Conservation (phyloP, 2,113 vertebrate species). For the Pipa parva region DNA sequence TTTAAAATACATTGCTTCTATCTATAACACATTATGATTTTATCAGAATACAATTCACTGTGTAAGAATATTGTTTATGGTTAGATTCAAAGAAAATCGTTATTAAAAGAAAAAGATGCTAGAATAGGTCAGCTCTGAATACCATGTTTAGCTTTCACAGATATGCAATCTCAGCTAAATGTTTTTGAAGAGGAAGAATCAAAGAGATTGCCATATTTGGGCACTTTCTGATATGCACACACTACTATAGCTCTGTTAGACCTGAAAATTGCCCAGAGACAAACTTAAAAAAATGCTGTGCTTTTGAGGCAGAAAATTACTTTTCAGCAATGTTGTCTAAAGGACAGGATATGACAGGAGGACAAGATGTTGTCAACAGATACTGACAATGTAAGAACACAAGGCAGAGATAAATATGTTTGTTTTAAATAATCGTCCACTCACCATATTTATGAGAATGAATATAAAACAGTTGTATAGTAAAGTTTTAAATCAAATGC, state of each 20-base stretch:
- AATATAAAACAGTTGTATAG: background rate
- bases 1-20: background rate
- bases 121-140: conserved; percentile 58
- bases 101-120: conserved; percentile 51
- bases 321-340: conserved; percentile 66
- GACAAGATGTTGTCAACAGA: conserved; percentile 64
- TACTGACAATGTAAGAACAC: conserved; percentile 54
- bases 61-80: conserved; percentile 1
- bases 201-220: conserved; percentile 73
- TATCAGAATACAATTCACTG: background rate
- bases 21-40: background rate
- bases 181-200: conserved; percentile 67
- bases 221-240: conserved; percentile 69
- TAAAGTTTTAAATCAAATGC: background rate
- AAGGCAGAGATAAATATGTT: conserved; percentile 56
- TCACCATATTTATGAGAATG: background rate
- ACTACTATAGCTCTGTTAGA: conserved; percentile 71
- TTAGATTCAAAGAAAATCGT: conserved; percentile 57
- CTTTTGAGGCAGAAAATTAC: conserved; percentile 78
- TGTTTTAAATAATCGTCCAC: conserved; percentile 47
- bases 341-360: conserved; percentile 65
- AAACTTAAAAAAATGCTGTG: conserved; percentile 72
- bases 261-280: conserved; percentile 74
- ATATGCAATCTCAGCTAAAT: conserved; percentile 72
- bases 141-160: conserved; percentile 58